Evolutionary conservation across 2,888 invertebrate species (phyloP).

Genomic region (Cancer borealis): DNA sequence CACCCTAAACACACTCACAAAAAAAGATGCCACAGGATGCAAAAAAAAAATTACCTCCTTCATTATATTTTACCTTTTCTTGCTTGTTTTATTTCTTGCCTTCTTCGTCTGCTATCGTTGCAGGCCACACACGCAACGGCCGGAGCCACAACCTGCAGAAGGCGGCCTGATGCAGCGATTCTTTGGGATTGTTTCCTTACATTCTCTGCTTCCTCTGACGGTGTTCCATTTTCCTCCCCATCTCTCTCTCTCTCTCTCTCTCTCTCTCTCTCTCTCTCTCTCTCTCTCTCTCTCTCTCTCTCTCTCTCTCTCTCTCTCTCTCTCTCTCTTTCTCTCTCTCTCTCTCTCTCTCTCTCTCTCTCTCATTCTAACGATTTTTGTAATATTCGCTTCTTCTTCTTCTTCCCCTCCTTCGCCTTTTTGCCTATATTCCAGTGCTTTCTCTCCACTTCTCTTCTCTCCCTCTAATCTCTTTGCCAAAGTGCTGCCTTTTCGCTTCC

Average conservation of each 20-base stretch:
- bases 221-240: background rate
- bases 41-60: background rate
- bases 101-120: background rate
- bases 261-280: no score
- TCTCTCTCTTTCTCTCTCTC: background rate
- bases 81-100: background rate
- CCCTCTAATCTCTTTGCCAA: background rate
- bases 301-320: background rate
- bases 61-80: background rate
- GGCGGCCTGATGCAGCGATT: background rate
- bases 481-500: background rate
- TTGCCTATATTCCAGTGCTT: background rate
- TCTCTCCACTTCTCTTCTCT: background rate
- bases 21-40: background rate
- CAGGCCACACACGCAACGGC: background rate
- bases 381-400: background rate
- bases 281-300: background rate
- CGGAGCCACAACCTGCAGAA: background rate
- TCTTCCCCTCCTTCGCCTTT: background rate
- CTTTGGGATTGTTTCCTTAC: background rate
- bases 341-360: background rate
- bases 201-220: background rate
- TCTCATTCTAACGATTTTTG: conserved; percentile 30
- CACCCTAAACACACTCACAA: background rate
- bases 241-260: background rate